Evolutionary conservation across 2,113 vertebrate genomes (phyloP).

Genomic region (Onychostruthus taczanowskii): DNA sequence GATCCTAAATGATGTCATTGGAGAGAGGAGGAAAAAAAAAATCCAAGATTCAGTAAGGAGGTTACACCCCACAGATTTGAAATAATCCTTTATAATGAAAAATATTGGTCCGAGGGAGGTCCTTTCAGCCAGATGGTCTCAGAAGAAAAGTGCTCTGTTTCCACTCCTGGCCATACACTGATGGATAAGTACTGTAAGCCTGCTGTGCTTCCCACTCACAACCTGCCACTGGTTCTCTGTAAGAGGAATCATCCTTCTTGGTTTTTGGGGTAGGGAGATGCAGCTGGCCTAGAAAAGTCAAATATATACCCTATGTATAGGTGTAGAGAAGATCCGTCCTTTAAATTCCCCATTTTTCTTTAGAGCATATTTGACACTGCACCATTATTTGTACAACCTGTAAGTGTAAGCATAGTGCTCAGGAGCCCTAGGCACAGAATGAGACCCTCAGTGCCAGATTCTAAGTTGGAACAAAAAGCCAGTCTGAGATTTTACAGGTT

Average conservation of each 20-base stretch:
- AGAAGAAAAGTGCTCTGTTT: neutral
- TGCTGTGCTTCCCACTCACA: neutral
- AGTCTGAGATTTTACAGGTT: neutral
- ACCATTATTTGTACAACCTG: neutral
- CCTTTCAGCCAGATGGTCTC: neutral
- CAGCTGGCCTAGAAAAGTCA: neutral
- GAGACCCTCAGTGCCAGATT: neutral
- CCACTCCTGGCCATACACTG: neutral
- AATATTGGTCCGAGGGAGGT: neutral
- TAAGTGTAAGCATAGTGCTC: neutral
- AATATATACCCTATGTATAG: neutral
- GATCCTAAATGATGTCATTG: neutral
- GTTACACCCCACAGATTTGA: neutral
- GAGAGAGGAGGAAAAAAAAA: neutral
- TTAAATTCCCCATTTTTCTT: neutral
- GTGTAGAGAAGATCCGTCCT: neutral
- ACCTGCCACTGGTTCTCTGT: neutral
- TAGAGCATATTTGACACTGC: neutral
- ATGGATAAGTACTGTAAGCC: neutral
- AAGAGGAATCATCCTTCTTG: neutral
- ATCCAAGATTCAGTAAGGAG: neutral
- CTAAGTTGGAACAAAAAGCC: neutral
- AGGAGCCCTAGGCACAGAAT: neutral
- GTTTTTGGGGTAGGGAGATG: accelerated
- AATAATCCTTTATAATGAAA: neutral